Base-by-base conservation (phyloP, 1,140 invertebrate species). In the Aphelinus certus region DNA sequence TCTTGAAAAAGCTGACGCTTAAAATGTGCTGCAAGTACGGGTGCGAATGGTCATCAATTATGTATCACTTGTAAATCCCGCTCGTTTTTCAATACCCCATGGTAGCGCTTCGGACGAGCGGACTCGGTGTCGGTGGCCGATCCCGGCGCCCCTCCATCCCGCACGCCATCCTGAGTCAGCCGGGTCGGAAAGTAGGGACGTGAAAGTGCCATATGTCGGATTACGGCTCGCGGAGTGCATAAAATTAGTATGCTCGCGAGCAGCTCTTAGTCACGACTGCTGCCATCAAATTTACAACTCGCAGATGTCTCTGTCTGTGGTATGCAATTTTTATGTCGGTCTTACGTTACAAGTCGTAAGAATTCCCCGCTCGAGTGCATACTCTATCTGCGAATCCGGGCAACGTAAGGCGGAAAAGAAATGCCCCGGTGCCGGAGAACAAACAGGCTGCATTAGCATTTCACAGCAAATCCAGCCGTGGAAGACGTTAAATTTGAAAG, bases 151-250 rank as follows among this genome's bases (percentile, higher is more conserved):
- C 46, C 46, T 62, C 46, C 10, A 45, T 43, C 60, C 4, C 5
- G 3, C 3, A 9, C 45, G 60, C n/a, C 43, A 58, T 58, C 61
- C 49, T n/a, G 9, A 63, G 7, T 56, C 6, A 10, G 47, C 55
- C 46, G 53, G 49, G 2, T 1, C 48, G 48, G 4, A 65, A 56
- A 48, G 51, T 51, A 53, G 71, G 56, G 63, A 66, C 55, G 56
- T 68, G 64, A 67, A 62, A 61, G 57, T 46, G 73, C 73, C 73
- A 75, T 75, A 75, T 70, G 73, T 65, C 62, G 73, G 67, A 70
- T 75, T 75, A 75, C 66, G 65, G 69, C 60, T 66, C 69, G 65
- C 47, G 73, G 62, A 64, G 73, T 69, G 73, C 66, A 75, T 75
- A 69, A 75, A 69, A 75, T 75, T 75, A 75, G 66, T 64, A 45